Conservation (phyloP, 2,888 invertebrate species). For the Epinotia ramella region DNA sequence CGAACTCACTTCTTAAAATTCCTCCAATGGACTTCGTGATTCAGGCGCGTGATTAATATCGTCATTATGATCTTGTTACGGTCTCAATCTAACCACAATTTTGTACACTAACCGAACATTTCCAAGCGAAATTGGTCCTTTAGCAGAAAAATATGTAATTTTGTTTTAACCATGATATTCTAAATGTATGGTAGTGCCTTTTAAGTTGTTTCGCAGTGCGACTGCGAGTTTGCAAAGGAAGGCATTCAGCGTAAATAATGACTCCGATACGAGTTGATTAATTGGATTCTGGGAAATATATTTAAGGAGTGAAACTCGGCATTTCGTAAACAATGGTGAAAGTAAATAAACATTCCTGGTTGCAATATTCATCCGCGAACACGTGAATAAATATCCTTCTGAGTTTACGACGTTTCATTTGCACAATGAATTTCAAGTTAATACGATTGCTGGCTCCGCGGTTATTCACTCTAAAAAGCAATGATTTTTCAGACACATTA, state of each 20-base stretch:
- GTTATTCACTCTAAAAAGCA: neutral
- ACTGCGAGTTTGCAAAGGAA: neutral
- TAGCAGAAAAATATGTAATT: neutral
- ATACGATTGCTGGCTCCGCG: neutral
- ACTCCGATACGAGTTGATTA: constrained; percentile 14
- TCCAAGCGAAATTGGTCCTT: neutral
- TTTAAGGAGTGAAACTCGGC: constrained; percentile 23
- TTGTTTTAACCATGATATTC: no score
- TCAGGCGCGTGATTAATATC: constrained; percentile 8
- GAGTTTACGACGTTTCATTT: neutral
- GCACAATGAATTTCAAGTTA: neutral
- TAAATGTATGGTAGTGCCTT: no score
- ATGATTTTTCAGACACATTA: neutral
- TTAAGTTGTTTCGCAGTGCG: neutral
- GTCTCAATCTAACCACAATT: neutral
- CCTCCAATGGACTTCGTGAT: neutral
- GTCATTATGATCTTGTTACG: constrained; percentile 4
- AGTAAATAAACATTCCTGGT: constrained; percentile 24
- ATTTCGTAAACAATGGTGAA: constrained; percentile 39
- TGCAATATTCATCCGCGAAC: constrained; percentile 13
- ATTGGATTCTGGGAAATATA: constrained; percentile 35
- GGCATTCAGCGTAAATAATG: constrained; percentile 8
- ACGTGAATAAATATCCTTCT: constrained; percentile 12
- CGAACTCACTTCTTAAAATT: neutral
- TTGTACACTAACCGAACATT: neutral